Conservation (phyloP, 2,113 vertebrate species). For the Gobio gobio region DNA sequence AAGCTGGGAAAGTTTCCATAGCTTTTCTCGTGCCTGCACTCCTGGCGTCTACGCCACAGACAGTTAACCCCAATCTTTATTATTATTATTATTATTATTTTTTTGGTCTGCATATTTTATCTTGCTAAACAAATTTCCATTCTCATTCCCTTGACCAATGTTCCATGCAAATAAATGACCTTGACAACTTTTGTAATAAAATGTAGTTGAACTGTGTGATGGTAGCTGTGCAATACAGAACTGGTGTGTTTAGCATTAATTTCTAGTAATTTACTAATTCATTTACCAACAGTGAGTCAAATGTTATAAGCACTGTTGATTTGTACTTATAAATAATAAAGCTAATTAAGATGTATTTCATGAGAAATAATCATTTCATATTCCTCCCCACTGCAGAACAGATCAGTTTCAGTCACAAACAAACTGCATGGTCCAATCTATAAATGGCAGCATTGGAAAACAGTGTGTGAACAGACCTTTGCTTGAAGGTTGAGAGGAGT, state of each 20-base stretch:
- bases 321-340: not conserved
- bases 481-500: constrained; percentile 66
- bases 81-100: not conserved
- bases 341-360: constrained; percentile 29
- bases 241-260: not conserved
- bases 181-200: not conserved
- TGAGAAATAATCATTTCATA: constrained; percentile 46
- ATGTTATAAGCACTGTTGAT: not conserved
- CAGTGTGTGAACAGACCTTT: constrained; percentile 73
- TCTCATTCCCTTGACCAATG: not conserved
- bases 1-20: constrained; percentile 74
- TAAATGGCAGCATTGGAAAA: constrained; percentile 74
- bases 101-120: constrained; percentile 5
- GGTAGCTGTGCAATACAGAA: not conserved
- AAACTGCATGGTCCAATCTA: constrained; percentile 66
- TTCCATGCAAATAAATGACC: constrained; percentile 4
- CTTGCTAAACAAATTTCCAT: constrained; percentile 18
- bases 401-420: constrained; percentile 54
- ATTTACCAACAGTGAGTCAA: not conserved
- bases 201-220: not conserved
- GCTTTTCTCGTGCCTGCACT: constrained; percentile 58
- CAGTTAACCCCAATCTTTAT: constrained; percentile 31
- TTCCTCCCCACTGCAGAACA: constrained; percentile 45
- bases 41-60: constrained; percentile 65
- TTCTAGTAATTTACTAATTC: not conserved